Base-by-base conservation (phyloP, 2,888 invertebrate species). In the Nineta flava region DNA sequence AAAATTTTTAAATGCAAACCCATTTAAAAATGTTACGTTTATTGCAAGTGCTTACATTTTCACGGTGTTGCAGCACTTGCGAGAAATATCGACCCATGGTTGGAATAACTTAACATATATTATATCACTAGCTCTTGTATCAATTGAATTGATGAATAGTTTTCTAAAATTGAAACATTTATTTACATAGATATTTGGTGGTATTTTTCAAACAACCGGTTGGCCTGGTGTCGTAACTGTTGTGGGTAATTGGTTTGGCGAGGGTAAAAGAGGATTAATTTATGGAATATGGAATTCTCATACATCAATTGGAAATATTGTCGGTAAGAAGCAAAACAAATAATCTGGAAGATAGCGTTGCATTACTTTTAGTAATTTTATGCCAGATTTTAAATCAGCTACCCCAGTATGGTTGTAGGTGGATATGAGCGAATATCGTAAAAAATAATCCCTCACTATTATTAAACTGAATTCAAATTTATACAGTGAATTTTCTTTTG, bases 251-350 rank as follows among this genome's bases (percentile, higher is more conserved):
- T 96, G 96, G 96, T 95, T 91, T 70, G 95, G 94, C 0, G 88
- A 87, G 67, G 79, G 83, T 35, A 94, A 90, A 65, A 75, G 87
- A 55, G 92, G 91, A 1, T 71, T 96, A 19, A 88, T 96, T 53
- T 95, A 95, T 67, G 96, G 96, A 10, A 74, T 95, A 6, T 96
- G 96, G 96, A 96, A 96, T 69, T 92, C 94, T 0, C 95, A 96
- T 59, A 95, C 95, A 0, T 93, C 93, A 0, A 76, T 96, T 9
- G 96, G 96, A 35, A 97, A 96, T 64, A 95, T 96, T 60, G 65
- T 95, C 51, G 94, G 94, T 62, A 61, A 65, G 65, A 16, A 43
- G 17, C 16, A 31, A 13, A 42, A 48, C 31, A 38, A 2, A 38
- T 38, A n/a, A 12, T 5, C 12, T 15, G 13, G 3, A 5, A 13